phyloP scores from a whole-genome alignment of 1,140 invertebrate genomes.

The Gonatopus flavifemur region DNA sequence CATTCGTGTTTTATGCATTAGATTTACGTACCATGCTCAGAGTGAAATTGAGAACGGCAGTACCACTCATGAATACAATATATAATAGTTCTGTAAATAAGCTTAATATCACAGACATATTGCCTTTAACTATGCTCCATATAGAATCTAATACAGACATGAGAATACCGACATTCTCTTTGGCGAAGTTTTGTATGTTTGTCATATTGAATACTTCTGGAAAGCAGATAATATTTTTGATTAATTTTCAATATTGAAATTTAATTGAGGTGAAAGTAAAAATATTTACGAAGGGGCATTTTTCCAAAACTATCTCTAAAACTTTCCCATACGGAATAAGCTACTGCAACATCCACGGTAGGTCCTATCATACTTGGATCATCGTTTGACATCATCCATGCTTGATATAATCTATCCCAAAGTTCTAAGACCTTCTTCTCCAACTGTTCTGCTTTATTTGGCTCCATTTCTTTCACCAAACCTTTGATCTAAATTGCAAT shows the following conservation, averaged over 20 bases:
- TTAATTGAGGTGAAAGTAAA: not conserved
- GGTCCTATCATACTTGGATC: slow-evolving; percentile 64
- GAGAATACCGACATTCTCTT: slow-evolving; percentile 90
- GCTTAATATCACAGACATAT: slow-evolving; percentile 87
- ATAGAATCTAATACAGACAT: slow-evolving; percentile 87
- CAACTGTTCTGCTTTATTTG: slow-evolving; percentile 78
- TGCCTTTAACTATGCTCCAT: slow-evolving; percentile 91
- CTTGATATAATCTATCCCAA: slow-evolving; percentile 91
- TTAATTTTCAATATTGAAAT: not conserved
- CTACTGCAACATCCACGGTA: slow-evolving; percentile 63
- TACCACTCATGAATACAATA: slow-evolving; percentile 86
- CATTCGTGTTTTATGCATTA: too few species aligned
- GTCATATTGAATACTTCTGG: slow-evolving; percentile 75
- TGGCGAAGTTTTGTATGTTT: slow-evolving; percentile 77
- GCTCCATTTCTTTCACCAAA: slow-evolving; percentile 79
- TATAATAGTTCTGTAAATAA: slow-evolving; percentile 85
- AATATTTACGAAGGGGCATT: slow-evolving; percentile 60
- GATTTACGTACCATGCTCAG: slow-evolving; percentile 76
- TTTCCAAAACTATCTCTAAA: slow-evolving; percentile 72
- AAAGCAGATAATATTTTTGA: slow-evolving; percentile 24
- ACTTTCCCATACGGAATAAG: slow-evolving; percentile 69
- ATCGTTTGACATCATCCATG: slow-evolving; percentile 77
- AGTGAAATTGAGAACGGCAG: slow-evolving; percentile 90
- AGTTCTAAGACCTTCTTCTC: slow-evolving; percentile 91
- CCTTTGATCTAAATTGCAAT: slow-evolving; percentile 64